Base-by-base conservation (phyloP, 2,113 vertebrate species). In the Callocephalon fimbriatum region DNA sequence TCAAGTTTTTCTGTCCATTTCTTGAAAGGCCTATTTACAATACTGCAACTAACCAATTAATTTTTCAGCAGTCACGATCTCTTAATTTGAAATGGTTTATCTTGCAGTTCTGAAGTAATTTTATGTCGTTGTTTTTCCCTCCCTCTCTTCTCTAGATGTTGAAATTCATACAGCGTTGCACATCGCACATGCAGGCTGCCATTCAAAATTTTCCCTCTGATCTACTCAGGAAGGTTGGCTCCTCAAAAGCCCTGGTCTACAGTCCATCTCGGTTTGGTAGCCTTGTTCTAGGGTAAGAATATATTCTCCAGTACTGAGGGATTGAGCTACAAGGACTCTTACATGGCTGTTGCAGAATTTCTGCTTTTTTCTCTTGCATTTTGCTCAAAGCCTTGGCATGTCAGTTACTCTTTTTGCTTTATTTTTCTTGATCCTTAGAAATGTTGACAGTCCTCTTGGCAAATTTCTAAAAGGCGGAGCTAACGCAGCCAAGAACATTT, bases 101-200 rank as follows among this genome's bases (percentile, higher is more conserved):
- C 7, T 65, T 11, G 5, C 48, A 67, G 32, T 53, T 45, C 58
- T 75, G 32, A 86, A 50, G 9, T 42, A 4, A 1, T 38, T 5
- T 50, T 48, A 6, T 35, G 23, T 14, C 6, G 1, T 21, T 16
- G 7, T 19, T 56, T 40, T 59, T 12, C 4, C 7, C 8, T 35
- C 10, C 11, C 13, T 1, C 11, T 38, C 7, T 40, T 35, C 38
- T 94, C 26, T 89, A 99, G 99, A 98, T 99, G 97, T 88, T 98
- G 50, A 97, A 98, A 27, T 99, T 99, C 42, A 98, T 99, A 77
- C 97, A 98, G 90, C 98, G 98, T 32, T 99, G 99, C 18, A 89
- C 96, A 1, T 91, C 86, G 6, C 98, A 98, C 85, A 99, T 99
- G 98, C 98, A 98, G 63, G 98, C 98, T 75, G 70, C 98, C 20